Base-by-base conservation (phyloP, 2,888 invertebrate species). In the Eilema sororculum region DNA sequence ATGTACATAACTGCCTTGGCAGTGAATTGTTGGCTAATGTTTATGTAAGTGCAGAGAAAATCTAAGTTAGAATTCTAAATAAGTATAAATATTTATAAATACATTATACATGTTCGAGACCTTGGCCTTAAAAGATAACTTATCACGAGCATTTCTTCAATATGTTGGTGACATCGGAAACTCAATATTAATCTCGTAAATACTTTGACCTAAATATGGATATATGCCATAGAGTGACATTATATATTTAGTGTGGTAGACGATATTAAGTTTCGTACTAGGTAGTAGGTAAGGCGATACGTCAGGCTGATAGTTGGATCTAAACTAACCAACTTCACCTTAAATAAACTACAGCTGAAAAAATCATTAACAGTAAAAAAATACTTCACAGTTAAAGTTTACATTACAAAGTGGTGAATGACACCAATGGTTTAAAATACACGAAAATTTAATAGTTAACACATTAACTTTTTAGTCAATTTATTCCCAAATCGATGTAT, bases 201-300 rank as follows among this genome's bases (percentile, higher is more conserved):
- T 52, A 8, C 20, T n/a, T 46, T 52, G 52, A n/a, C 9, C 52
- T 52, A 52, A 52, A 52, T 52, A 52, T 20, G 41, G 16, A 41
- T 16, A 41, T 41, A 37, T 46, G 46, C 20, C 52, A n/a, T 52
- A n/a, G 52, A 52, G 20, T 52, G 16, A 52, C 52, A n/a, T n/a
- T 52, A n/a, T n/a, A 8, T 52, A 52, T 52, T 52, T 52, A n/a
- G 52, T 52, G 52, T 52, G 52, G n/a, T n/a, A n/a, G 52, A 52
- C n/a, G 52, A 52, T 52, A n/a, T 52, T n/a, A n/a, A n/a, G 16
- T 20, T 52, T 52, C n/a, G 52, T n/a, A n/a, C n/a, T n/a, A n/a
- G n/a, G n/a, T 52, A 9, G 8, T 52, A 52, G 9, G n/a, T n/a
- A 20, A 46, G 46, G 10, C 4, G 30, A 33, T 41, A 41, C 41